Base-by-base conservation (phyloP, 2,113 vertebrate genomes). In the Gadus chalcogrammus region DNA sequence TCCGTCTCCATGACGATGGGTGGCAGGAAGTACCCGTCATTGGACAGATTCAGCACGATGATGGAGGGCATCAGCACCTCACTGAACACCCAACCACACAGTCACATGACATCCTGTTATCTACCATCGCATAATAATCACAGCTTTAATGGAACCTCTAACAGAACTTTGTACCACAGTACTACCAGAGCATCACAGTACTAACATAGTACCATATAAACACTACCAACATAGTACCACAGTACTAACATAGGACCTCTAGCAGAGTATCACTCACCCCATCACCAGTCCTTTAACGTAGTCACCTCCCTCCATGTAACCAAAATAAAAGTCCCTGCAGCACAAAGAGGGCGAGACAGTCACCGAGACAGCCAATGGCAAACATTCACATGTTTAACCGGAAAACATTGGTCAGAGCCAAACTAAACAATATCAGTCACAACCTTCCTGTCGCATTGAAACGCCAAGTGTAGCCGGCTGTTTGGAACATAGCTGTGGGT, bases 1-100 rank as follows among this genome's bases (percentile, higher is more conserved):
- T 91, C 90, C 4, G 75, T 93, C 66, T 91, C 81, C 63, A 97
- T 82, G 11, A 81, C 53, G n/a, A 81, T 88, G 1, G 82, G 82
- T 2, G 95, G 92, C 69, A 97, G 74, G 84, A 94, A 99, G 88
- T 96, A 99, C n/a, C 96, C 94, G 15, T 99, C 96, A 70, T 93
- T 98, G 72, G 96, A 95, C 69, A 97, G 93, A 81, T 98, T 97
- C 58, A 98, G 66, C 35, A 96, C 93, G 24, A 99, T 92, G 58
- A 99, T 79, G 58, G 93, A 93, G 1, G 97, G 97, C 5, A 95
- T 72, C 3, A 66, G 78, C 74, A 98, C 77, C n/a, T 98, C 94
- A 72, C 97, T 98, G 84, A 53, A 48, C 42, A 48, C 42, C 42
- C 84, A 83, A 85, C 15, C 68, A 62, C 8, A 35, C 31, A 7